Evolutionary conservation across 2,113 vertebrate genomes (phyloP).

Genomic region (Promerops cafer): DNA sequence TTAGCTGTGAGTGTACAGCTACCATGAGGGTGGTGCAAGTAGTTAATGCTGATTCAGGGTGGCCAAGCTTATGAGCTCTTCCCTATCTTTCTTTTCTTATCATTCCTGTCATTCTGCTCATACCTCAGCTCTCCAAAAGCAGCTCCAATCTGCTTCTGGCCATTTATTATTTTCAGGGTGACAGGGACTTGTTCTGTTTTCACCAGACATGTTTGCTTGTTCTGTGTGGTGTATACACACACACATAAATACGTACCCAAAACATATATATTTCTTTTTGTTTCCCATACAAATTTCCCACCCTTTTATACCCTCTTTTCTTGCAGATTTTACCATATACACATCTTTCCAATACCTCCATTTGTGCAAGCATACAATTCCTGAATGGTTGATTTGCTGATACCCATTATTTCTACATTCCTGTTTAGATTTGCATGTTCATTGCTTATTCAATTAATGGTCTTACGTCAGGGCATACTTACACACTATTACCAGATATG

Average conservation of each 20-base stretch:
- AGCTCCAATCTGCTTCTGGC: not conserved
- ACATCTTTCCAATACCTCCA: not conserved
- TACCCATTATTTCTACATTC: not conserved
- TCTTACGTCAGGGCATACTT: not conserved
- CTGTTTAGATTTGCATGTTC: not conserved
- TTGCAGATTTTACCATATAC: not conserved
- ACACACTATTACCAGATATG: not conserved
- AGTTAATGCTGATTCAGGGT: not conserved
- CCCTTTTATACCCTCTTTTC: not conserved
- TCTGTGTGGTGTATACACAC: not conserved
- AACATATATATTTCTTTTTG: accelerated
- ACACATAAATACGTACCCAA: not conserved
- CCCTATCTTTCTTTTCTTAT: not conserved
- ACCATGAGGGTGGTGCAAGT: not conserved
- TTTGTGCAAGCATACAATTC: not conserved
- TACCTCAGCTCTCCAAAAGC: not conserved
- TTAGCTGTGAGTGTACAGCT: not conserved
- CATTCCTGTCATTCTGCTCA: not conserved
- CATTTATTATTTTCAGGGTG: not conserved
- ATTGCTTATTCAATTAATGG: not conserved
- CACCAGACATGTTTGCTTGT: not conserved
- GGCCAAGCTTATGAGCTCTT: not conserved
- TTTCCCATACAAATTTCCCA: not conserved
- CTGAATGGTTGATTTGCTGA: not conserved
- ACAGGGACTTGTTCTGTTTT: not conserved